phyloP scores from a whole-genome alignment of 2,113 vertebrate species.

The Ardeotis arabs region DNA sequence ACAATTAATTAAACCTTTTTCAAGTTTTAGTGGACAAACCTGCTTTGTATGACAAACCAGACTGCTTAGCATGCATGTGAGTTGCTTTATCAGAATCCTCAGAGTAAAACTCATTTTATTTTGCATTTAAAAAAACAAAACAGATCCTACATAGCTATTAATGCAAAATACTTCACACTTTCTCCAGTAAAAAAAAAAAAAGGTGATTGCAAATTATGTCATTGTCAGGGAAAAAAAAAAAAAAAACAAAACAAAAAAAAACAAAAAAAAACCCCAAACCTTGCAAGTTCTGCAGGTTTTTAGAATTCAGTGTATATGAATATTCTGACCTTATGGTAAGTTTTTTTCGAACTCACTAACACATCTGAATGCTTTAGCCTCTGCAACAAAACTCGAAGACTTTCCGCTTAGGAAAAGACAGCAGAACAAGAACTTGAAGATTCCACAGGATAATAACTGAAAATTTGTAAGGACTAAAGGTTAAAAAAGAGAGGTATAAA shows the following conservation, averaged over 20 bases:
- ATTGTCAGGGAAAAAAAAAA: background rate
- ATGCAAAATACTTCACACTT: slow-evolving; percentile 30
- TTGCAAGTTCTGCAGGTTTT: background rate
- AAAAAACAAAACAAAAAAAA: background rate
- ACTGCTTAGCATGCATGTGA: background rate
- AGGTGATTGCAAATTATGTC: background rate
- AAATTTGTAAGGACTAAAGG: background rate
- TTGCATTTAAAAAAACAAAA: background rate
- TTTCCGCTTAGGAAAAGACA: background rate
- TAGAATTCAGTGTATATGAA: background rate
- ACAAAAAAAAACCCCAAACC: background rate
- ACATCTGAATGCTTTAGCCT: background rate
- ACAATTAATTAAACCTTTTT: background rate
- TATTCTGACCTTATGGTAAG: background rate
- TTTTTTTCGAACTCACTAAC: background rate
- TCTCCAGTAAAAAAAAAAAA: background rate
- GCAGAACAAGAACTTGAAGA: background rate
- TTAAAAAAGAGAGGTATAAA: background rate
- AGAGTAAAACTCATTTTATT: slow-evolving; percentile 47
- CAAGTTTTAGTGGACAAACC: background rate
- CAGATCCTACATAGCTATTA: slow-evolving; percentile 8
- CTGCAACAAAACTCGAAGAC: background rate
- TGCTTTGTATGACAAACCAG: background rate
- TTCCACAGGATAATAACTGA: background rate
- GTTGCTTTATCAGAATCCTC: background rate